Base-by-base conservation (phyloP, 2,888 invertebrate species). In the Phaonia tiefii region DNA sequence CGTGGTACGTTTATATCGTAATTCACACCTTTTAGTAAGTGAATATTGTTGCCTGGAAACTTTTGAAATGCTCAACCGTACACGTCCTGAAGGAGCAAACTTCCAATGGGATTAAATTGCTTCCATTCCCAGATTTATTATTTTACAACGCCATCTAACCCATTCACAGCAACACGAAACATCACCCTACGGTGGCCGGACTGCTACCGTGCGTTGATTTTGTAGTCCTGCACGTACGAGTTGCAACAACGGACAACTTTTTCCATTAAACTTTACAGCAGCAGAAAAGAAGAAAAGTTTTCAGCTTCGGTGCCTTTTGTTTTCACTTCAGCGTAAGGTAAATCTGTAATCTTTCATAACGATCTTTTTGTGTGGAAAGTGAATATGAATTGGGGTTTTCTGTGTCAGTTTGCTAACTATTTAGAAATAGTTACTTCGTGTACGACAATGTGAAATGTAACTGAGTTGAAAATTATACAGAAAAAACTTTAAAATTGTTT, bases 241-340 rank as follows among this genome's bases (percentile, higher is more conserved):
- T 74, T 54, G 22, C 63, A 63, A 25, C 51, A 69, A 25, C 44
- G 54, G 46, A 46, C 46, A 69, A 79, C 73, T 79, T 74, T 74
- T 74, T 63, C 73, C 78, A 79, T 79, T 79, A 79, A 63, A 63
- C 10, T 63, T 63, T n/a, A n/a, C n/a, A n/a, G 63, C 22, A 63
- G 39, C 39, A 31, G 1, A 60, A n/a, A n/a, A n/a, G n/a, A n/a
- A n/a, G n/a, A 60, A 60, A 5, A 3, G 42, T 42, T 63, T 56
- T 63, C 39, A 39, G 39, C 63, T 13, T 39, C 63, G 15, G n/a
- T n/a, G n/a, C 8, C 22, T 22, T 63, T 63, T 31, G 31, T n/a
- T 60, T 60, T 13, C 63, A 63, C 63, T 42, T 63, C 25, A 15
- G 1, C 15, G 39, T 60, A n/a, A 39, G 17, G 60, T 20, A 60